Evolutionary conservation across 2,113 vertebrate genomes (phyloP).

Genomic region (Andinoacara biseriatus): DNA sequence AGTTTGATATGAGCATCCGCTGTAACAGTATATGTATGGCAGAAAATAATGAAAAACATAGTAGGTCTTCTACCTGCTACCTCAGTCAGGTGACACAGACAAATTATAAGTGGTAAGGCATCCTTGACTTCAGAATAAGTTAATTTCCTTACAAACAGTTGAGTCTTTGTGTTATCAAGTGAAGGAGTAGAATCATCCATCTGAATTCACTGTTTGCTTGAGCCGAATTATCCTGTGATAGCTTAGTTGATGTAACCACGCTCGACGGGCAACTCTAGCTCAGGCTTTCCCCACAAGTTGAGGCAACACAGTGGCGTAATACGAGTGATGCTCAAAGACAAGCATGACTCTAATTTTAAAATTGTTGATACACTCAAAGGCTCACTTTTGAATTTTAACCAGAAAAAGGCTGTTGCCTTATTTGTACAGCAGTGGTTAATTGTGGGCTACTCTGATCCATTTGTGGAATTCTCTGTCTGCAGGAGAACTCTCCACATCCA

Average conservation of each 20-base stretch:
- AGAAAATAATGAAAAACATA: background rate
- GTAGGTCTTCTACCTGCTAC: background rate
- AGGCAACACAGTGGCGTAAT: background rate
- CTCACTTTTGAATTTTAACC: background rate
- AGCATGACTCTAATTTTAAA: background rate
- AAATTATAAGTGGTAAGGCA: background rate
- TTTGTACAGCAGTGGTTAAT: background rate
- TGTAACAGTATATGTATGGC: too few species aligned
- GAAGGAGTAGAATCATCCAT: background rate
- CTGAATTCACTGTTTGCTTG: background rate
- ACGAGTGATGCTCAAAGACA: background rate
- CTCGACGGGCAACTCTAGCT: background rate
- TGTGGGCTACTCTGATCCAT: conserved; percentile 21
- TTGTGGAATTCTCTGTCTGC: conserved; percentile 22
- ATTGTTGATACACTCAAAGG: background rate
- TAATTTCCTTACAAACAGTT: background rate
- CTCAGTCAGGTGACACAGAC: background rate
- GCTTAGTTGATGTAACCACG: background rate
- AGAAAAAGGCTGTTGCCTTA: background rate
- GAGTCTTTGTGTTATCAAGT: background rate
- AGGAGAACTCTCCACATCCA: conserved; percentile 22
- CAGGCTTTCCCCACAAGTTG: background rate
- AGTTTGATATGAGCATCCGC: background rate
- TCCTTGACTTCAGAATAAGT: background rate
- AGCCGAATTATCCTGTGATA: background rate